Evolutionary conservation across 2,113 vertebrate genomes (phyloP).

Genomic region (Lanius ludovicianus): DNA sequence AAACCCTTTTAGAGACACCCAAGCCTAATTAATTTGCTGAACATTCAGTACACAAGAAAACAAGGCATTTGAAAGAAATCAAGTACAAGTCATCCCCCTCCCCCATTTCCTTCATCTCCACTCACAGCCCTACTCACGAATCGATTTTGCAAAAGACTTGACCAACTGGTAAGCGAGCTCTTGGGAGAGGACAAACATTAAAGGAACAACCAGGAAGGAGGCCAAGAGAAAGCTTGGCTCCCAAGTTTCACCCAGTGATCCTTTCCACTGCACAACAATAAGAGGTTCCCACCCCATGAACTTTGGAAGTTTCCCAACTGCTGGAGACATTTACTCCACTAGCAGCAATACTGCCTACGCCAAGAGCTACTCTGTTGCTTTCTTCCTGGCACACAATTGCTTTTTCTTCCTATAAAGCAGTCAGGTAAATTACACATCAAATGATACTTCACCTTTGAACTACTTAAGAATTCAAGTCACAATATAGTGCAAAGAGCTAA

Average conservation of each 20-base stretch:
- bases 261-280: neutral
- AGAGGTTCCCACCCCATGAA: conserved; percentile 9
- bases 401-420: neutral
- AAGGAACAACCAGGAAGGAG: conserved; percentile 5
- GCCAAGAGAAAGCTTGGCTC: neutral
- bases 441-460: neutral
- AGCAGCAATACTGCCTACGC: neutral
- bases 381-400: neutral
- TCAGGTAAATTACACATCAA: neutral
- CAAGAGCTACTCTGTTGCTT: neutral
- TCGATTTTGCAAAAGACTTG: neutral
- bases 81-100: neutral
- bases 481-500: neutral
- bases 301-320: conserved; percentile 31
- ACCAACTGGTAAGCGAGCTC: neutral
- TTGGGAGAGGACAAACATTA: neutral
- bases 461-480: neutral
- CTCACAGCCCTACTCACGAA: accelerated
- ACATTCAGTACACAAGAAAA: neutral
- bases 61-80: neutral
- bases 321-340: neutral
- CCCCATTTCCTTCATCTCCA: neutral
- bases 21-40: neutral
- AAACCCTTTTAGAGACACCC: neutral
- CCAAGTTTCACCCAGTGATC: conserved; percentile 1